These are phyloP conservation scores for Macquaria australasica DNA, from an alignment of 2,113 vertebrate genomes.

Conservation along the genomic window DNA sequence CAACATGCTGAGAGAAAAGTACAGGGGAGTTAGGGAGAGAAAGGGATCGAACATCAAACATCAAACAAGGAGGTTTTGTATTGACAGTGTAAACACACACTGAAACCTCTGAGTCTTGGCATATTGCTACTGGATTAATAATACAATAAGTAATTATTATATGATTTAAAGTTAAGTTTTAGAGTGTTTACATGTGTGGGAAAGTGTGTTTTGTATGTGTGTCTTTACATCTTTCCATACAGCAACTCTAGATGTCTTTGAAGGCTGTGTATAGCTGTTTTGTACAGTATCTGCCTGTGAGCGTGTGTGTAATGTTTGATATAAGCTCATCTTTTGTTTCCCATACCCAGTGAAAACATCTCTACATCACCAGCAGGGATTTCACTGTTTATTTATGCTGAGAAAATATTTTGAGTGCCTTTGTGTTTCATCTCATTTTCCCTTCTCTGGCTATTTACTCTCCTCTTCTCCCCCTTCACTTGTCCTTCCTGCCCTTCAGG, in stretches of 20 bases:
- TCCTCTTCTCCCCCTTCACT: not conserved
- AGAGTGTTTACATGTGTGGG: not conserved
- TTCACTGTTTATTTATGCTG: conserved; percentile 58
- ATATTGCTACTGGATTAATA: not conserved
- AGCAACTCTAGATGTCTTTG: not conserved
- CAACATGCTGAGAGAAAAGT: conserved; percentile 24
- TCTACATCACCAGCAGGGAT: conserved; percentile 29
- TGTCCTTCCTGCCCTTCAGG: conserved; percentile 41
- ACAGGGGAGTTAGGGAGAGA: not conserved
- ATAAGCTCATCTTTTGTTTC: conserved; percentile 47
- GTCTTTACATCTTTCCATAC: conserved; percentile 15
- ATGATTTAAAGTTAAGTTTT: conserved; percentile 9
- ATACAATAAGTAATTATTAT: conserved; percentile 22
- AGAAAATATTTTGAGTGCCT: conserved; percentile 41
- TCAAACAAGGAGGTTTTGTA: conserved; percentile 25
- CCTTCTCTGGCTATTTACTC: conserved; percentile 33
- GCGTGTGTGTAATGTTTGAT: conserved; percentile 27
- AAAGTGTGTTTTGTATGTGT: not conserved
- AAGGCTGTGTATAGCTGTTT: conserved; percentile 10
- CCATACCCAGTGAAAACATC: conserved; percentile 37
- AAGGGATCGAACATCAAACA: not conserved
- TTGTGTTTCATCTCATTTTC: conserved; percentile 43
- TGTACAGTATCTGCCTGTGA: conserved; percentile 21
- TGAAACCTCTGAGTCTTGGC: not conserved
- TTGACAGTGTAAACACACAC: conserved; percentile 13